A percentile compares a stretch with the other conserved stretches of the same genome.
These are phyloP conservation scores for Odontomachus brunneus DNA, from an alignment of 1,140 invertebrate genomes.

Conservation along the genomic window DNA sequence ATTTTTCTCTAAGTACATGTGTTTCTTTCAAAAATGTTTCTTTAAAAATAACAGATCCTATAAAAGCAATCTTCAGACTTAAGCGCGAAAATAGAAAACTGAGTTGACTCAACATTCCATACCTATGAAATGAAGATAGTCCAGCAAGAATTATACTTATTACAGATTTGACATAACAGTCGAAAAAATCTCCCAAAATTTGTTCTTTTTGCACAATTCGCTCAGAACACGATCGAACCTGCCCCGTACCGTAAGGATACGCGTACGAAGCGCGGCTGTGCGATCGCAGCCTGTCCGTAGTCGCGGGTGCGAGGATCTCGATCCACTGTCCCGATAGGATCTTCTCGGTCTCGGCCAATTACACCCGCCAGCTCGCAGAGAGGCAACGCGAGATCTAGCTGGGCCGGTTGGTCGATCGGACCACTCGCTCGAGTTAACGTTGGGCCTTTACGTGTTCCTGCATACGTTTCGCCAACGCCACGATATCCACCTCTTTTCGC, in stretches of 20 bases:
- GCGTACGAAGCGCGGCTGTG: slow-evolving; percentile 68
- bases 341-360: slow-evolving; percentile 75
- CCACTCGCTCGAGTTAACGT: slow-evolving; percentile 68
- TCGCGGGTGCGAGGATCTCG: slow-evolving; percentile 78
- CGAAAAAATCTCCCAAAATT: neutral
- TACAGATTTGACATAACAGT: neutral
- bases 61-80: neutral
- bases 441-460: slow-evolving; percentile 70
- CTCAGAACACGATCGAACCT: slow-evolving; percentile 28
- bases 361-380: slow-evolving; percentile 69
- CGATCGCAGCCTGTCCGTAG: slow-evolving; percentile 62
- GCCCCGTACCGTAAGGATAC: slow-evolving; percentile 31
- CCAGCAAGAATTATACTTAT: neutral
- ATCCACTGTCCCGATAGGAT: slow-evolving; percentile 75
- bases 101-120: neutral
- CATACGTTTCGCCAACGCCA: slow-evolving; percentile 72
- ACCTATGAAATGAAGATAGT: no score
- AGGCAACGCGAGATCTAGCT: slow-evolving; percentile 62
- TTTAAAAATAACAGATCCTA: neutral
- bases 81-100: neutral
- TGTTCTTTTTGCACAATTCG: neutral
- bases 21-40: neutral
- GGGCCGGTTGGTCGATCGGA: neutral
- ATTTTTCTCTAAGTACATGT: no score
- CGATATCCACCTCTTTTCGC: slow-evolving; percentile 59